These are phyloP conservation scores for Boloria selene DNA, from an alignment of 2,888 invertebrate species.

Conservation along the genomic window DNA sequence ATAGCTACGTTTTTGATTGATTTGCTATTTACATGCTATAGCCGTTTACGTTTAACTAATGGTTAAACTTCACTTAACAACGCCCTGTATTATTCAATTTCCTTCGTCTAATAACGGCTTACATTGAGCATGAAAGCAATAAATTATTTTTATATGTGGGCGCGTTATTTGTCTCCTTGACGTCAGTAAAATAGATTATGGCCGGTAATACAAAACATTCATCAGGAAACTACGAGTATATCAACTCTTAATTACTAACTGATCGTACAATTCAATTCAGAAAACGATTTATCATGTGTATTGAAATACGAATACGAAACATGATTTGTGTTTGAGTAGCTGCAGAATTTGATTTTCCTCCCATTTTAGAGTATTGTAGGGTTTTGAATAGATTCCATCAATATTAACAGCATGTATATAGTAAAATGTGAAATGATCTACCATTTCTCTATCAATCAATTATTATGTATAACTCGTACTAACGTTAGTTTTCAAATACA, in stretches of 20 bases:
- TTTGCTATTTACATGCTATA: too few species aligned
- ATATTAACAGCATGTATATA: slow-evolving; percentile 3
- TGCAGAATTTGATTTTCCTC: slow-evolving; percentile 16
- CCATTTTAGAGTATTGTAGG: slow-evolving; percentile 6
- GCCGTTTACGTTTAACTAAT: too few species aligned
- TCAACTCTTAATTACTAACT: slow-evolving; percentile 32
- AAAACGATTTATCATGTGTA: slow-evolving; percentile 39
- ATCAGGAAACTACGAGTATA: slow-evolving; percentile 31
- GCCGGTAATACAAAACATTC: slow-evolving; percentile 24
- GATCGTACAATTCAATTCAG: slow-evolving; percentile 33
- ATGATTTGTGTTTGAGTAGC: slow-evolving; percentile 15
- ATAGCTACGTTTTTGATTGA: too few species aligned
- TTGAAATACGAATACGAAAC: slow-evolving; percentile 30
- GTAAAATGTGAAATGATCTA: background rate
- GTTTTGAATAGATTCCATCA: slow-evolving; percentile 12
- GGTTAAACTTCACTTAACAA: background rate
- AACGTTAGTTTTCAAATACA: too few species aligned
- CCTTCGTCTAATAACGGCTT: background rate
- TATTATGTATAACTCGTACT: too few species aligned
- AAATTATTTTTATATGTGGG: slow-evolving; percentile 20
- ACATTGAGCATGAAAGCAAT: slow-evolving; percentile 20
- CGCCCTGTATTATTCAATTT: background rate
- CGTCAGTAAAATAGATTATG: slow-evolving; percentile 36
- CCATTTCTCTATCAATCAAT: background rate
- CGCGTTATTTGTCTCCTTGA: slow-evolving; percentile 34